Base-by-base conservation (phyloP, 1,140 invertebrate species). In the Acromyrmex charruanus region DNA sequence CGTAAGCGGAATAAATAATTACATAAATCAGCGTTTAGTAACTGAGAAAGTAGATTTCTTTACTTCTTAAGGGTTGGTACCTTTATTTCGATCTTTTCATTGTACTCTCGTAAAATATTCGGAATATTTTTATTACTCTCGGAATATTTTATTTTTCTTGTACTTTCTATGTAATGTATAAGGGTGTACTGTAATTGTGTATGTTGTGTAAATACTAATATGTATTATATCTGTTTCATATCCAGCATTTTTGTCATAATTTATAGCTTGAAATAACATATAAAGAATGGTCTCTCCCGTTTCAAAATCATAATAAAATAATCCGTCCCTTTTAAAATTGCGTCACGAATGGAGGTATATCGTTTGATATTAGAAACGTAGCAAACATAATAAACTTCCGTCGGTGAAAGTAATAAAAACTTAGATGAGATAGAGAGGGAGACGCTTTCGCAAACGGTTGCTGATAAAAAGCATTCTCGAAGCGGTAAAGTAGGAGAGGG, bases 371-470 rank as follows among this genome's bases (percentile, higher is more conserved):
- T 69, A 72, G 53, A 28, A 65, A n/a, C 72, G 59, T 39, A 66
- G 75, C 82, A 87, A 88, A 88, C 87, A 91, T 88, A 88, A 91
- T 91, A 90, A 92, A 89, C 72, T 71, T 59, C 49, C 74, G 69
- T 71, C 80, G 25, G 59, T 31, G 53, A 86, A 77, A 91, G 77
- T 90, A 89, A 91, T 91, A 91, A 92, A 91, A 91, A 91, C 69
- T 80, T 82, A 65, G 75, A 87, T 65, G 74, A 88, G 88, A 69
- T 68, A 77, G 44, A 81, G 35, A 77, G 44, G 16, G 31, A 31
- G 58, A 63, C 61, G 66, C 39, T 31, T 31, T 9, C 25, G 59
- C 72, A 16, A 31, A 39, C 25, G 59, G 21, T 12, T 10, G n/a
- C 35, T 77, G 82, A 89, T 86, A 86, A 89, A 80, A 81, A 86